Evolutionary conservation across 2,888 invertebrate species (phyloP).

Genomic region (Acanthosepion lycidas): DNA sequence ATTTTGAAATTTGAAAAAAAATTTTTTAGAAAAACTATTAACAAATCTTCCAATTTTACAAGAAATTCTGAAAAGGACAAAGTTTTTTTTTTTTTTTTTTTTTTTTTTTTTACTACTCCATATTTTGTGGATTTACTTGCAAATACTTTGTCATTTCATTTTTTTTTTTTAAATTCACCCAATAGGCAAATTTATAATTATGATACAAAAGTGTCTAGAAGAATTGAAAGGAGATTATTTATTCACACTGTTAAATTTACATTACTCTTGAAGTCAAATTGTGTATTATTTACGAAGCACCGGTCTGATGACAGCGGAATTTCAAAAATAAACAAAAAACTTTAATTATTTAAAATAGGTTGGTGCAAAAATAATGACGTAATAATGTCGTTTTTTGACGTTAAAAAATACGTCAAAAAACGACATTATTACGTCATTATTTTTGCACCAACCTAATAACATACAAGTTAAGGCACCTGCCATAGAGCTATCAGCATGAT

Average conservation of each 20-base stretch:
- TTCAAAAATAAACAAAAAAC: too few species aligned
- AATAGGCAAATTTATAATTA: not conserved
- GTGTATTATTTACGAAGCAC: too few species aligned
- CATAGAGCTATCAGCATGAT: not conserved
- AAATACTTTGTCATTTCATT: not conserved
- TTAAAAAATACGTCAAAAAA: too few species aligned
- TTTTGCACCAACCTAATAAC: too few species aligned
- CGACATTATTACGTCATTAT: too few species aligned
- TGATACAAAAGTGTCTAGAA: not conserved
- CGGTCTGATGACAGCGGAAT: too few species aligned
- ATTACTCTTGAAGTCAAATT: not conserved
- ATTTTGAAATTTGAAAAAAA: not conserved
- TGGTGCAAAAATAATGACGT: too few species aligned
- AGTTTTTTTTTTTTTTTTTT: not conserved
- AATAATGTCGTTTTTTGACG: too few species aligned
- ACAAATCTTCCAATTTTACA: not conserved
- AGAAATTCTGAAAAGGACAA: not conserved
- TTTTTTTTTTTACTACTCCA: not conserved
- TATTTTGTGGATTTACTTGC: not conserved
- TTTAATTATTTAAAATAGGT: not conserved
- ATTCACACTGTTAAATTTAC: not conserved
- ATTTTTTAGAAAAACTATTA: not conserved
- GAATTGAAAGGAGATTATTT: not conserved
- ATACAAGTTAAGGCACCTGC: not conserved
- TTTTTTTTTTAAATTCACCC: not conserved